Conservation (phyloP, 2,888 invertebrate species). For the Dryococelus australis region DNA sequence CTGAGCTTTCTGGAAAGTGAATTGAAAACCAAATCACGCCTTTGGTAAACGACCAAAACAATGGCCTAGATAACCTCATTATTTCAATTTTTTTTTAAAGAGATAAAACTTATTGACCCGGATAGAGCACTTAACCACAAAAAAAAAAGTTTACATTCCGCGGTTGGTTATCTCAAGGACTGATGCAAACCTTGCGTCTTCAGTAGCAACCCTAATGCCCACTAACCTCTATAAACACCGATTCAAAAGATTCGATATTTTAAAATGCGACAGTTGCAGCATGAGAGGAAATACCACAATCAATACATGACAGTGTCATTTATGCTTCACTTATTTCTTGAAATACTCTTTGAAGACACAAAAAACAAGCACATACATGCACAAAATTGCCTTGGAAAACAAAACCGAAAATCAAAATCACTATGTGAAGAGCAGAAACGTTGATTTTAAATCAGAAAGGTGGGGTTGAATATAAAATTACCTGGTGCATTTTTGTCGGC, state of each 20-base stretch:
- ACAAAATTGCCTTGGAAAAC: not conserved
- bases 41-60: no score
- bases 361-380: not conserved
- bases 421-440: not conserved
- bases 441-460: constrained; percentile 29
- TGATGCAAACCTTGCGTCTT: no score
- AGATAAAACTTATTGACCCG: no score
- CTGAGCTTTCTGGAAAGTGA: no score
- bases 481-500: constrained; percentile 60
- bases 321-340: not conserved
- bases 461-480: constrained; percentile 51
- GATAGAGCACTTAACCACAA: no score
- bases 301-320: not conserved
- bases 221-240: no score
- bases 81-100: no score
- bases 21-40: no score
- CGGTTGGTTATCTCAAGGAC: no score
- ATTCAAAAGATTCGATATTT: not conserved
- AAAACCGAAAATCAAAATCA: not conserved
- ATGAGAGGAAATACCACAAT: not conserved
- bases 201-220: no score
- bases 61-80: no score
- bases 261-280: not conserved
- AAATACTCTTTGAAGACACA: not conserved
- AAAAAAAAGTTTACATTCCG: no score